Base-by-base conservation (phyloP, 2,888 invertebrate species). In the Dasysyrphus albostriatus region DNA sequence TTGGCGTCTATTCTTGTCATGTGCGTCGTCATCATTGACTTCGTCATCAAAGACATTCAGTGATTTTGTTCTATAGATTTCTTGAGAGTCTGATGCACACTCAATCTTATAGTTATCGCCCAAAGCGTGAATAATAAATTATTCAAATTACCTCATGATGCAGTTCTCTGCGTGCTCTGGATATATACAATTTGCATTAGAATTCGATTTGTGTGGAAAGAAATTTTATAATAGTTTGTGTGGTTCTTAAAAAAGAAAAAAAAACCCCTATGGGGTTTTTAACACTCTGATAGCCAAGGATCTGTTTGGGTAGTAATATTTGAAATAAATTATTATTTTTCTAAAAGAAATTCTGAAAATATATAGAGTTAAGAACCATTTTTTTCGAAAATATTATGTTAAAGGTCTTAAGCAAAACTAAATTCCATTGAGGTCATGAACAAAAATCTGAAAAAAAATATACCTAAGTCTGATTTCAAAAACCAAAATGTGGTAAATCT, bases 101-200 rank as follows among this genome's bases (percentile, higher is more conserved):
- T 44, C 14, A 32, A n/a, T 29, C 24, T 34, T 6, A 12, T 59
- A 54, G 37, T 10, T 7, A 32, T 4, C 24, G 44, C 76, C 37
- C 12, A 10, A 39, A 72, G 75, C 69, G 75, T 72, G 65, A 58
- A 51, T 67, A 73, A 73, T 81, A 84, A 81, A 80, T 80, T 73
- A 81, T 73, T 76, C 80, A 80, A 76, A 67, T 84, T 80, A 73
- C 65, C 54, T 84, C 73, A 67, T 80, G 76, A 73, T 80, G 76
- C 59, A 59, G 65, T 67, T 76, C 47, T 51, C 24, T 1, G 24
- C 24, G 8, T 47, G 51, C 16, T n/a, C 24, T 16, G 34, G 44
- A 12, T 37, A 69, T 8, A 32, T 32, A n/a, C 19, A 24, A 61
- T 80, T 84, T 84, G 76, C 83, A 83, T 83, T 59, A 32, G 44